Evolutionary conservation across 2,797 vertebrate genomes (phyloP).

Genomic region (Ctenopoma kingsleyae): DNA sequence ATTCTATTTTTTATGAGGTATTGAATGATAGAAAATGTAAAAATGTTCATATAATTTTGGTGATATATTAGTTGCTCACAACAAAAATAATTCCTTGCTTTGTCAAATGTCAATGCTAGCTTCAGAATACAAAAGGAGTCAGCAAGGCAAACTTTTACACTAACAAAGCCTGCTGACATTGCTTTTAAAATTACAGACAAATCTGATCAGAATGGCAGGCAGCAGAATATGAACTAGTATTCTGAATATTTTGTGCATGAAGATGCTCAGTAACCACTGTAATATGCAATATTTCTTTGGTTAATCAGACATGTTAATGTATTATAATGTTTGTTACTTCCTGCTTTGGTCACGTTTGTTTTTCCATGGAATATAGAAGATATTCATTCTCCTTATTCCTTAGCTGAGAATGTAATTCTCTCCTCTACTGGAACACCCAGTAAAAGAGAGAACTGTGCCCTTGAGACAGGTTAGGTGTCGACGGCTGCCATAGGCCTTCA

Average conservation of each 20-base stretch:
- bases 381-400: slow-evolving; percentile 32
- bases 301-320: slow-evolving; percentile 49
- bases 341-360: slow-evolving; percentile 25
- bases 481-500: slow-evolving; percentile 2
- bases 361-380: slow-evolving; percentile 32
- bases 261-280: slow-evolving; percentile 38
- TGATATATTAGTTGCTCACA: not conserved
- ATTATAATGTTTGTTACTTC: slow-evolving; percentile 38
- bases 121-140: not conserved
- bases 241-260: slow-evolving; percentile 28
- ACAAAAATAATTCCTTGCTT: not conserved
- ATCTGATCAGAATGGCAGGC: slow-evolving; percentile 9
- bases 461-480: no score
- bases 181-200: slow-evolving; percentile 6
- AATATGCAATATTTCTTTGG: slow-evolving; percentile 42
- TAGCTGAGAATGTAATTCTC: slow-evolving; percentile 25
- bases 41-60: not conserved
- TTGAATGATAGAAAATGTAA: not conserved
- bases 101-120: slow-evolving; percentile 20
- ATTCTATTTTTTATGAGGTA: not conserved
- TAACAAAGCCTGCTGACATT: not conserved
- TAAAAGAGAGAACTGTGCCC: no score
- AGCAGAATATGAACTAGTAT: slow-evolving; percentile 20
- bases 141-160: not conserved
- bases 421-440: slow-evolving; percentile 2